phyloP scores from a whole-genome alignment of 2,888 invertebrate species.

The Eupithecia subumbrata region DNA sequence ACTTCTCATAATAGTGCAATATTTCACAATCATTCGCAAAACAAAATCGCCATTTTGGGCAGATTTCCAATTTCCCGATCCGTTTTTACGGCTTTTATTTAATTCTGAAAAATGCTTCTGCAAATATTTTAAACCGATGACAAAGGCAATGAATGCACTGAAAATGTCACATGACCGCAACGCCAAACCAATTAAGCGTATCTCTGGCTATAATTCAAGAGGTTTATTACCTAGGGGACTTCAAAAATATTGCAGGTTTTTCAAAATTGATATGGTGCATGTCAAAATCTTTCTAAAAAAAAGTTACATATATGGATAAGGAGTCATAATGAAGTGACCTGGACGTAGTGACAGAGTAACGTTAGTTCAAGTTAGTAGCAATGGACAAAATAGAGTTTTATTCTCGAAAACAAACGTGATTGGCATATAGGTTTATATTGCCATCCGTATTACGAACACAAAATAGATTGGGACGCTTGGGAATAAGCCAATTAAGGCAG shows the following conservation, averaged over 20 bases:
- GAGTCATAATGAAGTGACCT: neutral
- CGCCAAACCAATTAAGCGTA: conserved; percentile 81
- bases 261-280: neutral
- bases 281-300: neutral
- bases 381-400: neutral
- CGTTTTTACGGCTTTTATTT: conserved; percentile 56
- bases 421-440: neutral
- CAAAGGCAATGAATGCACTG: conserved; percentile 80
- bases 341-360: neutral
- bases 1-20: conserved; percentile 10
- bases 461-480: conserved; percentile 30
- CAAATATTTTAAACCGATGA: conserved; percentile 76
- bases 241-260: conserved; percentile 7
- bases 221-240: conserved; percentile 39
- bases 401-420: neutral
- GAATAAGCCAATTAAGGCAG: conserved; percentile 42
- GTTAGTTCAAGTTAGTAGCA: neutral
- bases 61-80: conserved; percentile 28
- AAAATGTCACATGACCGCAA: conserved; percentile 80
- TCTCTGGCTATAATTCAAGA: conserved; percentile 74
- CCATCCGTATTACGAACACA: neutral
- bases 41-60: conserved; percentile 24
- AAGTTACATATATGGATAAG: neutral
- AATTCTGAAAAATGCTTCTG: conserved; percentile 67
- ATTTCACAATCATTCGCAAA: conserved; percentile 17